Base-by-base conservation (phyloP, 2,113 vertebrate species). In the Chrysochloris asiatica region DNA sequence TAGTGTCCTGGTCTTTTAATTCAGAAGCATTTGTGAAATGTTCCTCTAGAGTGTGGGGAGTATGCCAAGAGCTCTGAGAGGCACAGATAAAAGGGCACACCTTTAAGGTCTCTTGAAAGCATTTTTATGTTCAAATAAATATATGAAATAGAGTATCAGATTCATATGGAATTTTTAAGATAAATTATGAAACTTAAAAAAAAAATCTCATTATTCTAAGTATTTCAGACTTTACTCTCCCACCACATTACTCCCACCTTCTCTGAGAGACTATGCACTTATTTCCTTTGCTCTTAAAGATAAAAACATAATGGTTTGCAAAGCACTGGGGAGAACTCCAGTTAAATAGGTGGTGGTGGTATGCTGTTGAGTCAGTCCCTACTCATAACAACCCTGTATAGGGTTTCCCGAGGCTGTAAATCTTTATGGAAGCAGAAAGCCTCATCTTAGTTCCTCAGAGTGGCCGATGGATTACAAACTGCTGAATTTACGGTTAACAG, bases 131-230 rank as follows among this genome's bases (percentile, higher is more conserved):
- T 65, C 56, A 52, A 76, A 63, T 6, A 89, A 72, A 61, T 36
- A 47, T 65, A 26, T 76, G 36, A 41, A 89, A 61, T 50, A 21
- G 17, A 72, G 17, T 41, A 73, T 36, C 38, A 90, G 43, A 43
- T 76, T 65, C 21, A 52, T 76, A 12, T 65, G 30, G 13, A 45
- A 30, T 21, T 76, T 67, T 83, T 76, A 83, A 83, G 47, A 65
- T 30, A 90, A 90, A 65, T 33, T 28, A 45, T 10, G 65, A 26
- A 83, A 63, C n/a, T 90, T 75, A 50, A 72, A 81, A 81, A 81
- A 81, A 41, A 69, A 86, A 76, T 22, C 11, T 72, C 63, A 52
- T 17, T 38, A n/a, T 33, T 78, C 56, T 88, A 76, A 65, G 48
- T 52, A 56, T 59, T 65, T 56, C 47, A 36, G 13, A 69, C 10